Conservation (phyloP, 2,113 vertebrate species). For the Strix uralensis region DNA sequence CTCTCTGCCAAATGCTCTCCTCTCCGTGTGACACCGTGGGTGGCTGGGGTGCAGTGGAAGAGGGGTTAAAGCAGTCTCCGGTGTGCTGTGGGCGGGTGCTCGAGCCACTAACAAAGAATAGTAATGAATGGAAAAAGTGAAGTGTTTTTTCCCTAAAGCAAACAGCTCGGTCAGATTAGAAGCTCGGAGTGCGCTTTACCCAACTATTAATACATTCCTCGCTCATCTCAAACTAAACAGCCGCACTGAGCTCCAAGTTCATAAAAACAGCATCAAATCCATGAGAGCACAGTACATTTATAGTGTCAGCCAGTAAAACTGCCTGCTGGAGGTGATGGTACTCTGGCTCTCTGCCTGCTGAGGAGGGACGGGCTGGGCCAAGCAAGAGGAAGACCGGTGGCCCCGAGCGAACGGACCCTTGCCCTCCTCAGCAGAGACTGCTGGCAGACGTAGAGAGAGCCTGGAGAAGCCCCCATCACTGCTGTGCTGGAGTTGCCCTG, state of each 20-base stretch:
- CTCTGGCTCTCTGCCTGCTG: background rate
- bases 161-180: conserved; percentile 77
- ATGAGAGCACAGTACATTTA: conserved; percentile 75
- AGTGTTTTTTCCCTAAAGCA: conserved; percentile 79
- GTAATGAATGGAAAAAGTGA: conserved; percentile 82
- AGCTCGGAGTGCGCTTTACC: conserved; percentile 75
- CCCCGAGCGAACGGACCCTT: background rate
- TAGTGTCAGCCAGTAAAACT: conserved; percentile 74
- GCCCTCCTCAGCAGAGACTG: background rate
- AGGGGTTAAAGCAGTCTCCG: conserved; percentile 58
- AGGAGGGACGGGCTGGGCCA: background rate
- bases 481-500: background rate
- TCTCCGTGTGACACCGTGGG: background rate
- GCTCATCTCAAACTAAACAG: conserved; percentile 83
- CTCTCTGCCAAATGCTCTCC: background rate
- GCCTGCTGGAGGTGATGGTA: conserved; percentile 56
- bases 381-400: background rate
- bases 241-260: conserved; percentile 75
- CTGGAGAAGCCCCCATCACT: background rate
- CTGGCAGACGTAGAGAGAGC: background rate
- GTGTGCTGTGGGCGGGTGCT: conserved; percentile 25
- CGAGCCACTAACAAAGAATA: conserved; percentile 35
- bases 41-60: conserved; percentile 33
- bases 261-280: conserved; percentile 80
- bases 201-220: conserved; percentile 82